Evolutionary conservation across 2,797 vertebrate genomes (phyloP).

Genomic region (Hoplostethus mediterraneus): DNA sequence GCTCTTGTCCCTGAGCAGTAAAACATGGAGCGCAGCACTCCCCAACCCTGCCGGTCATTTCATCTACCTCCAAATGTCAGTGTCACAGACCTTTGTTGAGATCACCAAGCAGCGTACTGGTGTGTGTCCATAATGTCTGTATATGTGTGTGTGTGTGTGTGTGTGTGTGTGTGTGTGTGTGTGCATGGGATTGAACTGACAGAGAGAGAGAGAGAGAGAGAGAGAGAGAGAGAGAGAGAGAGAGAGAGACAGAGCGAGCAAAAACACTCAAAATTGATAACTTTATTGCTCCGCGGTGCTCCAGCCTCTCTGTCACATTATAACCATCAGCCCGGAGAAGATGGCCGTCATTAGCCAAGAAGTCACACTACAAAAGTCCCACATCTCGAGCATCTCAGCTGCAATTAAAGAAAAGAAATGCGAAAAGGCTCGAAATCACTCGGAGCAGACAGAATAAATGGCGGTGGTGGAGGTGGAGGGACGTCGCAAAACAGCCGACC

Average conservation of each 20-base stretch:
- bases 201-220: neutral
- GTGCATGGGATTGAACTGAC: conserved; percentile 12
- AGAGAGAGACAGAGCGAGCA: neutral
- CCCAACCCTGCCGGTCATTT: conserved; percentile 66
- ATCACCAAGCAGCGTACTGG: conserved; percentile 52
- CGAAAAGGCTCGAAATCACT: conserved; percentile 8
- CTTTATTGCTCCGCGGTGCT: conserved; percentile 8
- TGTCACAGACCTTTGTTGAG: conserved; percentile 73
- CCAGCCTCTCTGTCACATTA: conserved; percentile 19
- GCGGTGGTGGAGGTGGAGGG: neutral
- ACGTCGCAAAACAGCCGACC: neutral
- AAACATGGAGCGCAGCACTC: conserved; percentile 64
- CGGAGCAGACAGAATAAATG: neutral
- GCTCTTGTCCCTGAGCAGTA: conserved; percentile 68
- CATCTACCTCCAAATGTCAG: conserved; percentile 75
- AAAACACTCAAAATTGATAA: conserved; percentile 11
- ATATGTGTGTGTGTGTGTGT: conserved; percentile 43
- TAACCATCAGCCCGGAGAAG: conserved; percentile 27
- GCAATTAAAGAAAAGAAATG: conserved; percentile 33
- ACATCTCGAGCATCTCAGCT: neutral
- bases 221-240: neutral
- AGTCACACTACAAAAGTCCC: conserved; percentile 6
- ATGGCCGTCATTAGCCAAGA: conserved; percentile 26
- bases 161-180: conserved; percentile 40
- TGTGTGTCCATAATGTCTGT: conserved; percentile 37